phyloP scores from a whole-genome alignment of 2,888 invertebrate genomes.

The Plebejus anna region DNA sequence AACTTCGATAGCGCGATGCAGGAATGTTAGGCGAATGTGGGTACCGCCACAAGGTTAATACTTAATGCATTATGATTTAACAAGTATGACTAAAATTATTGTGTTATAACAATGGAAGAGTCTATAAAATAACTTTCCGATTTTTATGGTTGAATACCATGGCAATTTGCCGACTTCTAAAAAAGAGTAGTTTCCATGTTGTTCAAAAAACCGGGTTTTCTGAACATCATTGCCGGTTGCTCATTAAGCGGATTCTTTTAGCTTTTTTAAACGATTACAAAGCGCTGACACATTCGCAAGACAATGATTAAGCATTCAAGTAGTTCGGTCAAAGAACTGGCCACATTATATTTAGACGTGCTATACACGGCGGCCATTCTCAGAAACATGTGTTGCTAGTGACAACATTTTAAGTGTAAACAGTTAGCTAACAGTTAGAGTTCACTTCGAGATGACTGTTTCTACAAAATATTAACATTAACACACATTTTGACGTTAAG shows the following conservation, averaged over 20 bases:
- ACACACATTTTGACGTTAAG: background rate
- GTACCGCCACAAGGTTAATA: no score
- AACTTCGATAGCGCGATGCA: no score
- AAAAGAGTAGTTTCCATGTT: no score
- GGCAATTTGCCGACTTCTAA: no score
- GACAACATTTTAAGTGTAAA: background rate
- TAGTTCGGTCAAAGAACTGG: constrained; percentile 16
- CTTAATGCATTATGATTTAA: background rate
- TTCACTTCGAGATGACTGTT: background rate
- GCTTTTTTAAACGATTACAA: background rate
- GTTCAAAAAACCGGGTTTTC: no score
- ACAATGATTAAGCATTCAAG: constrained; percentile 3
- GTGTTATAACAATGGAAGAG: background rate
- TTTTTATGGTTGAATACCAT: no score
- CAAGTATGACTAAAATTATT: background rate
- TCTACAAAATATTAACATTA: background rate
- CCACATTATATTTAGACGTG: constrained; percentile 6
- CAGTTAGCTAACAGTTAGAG: constrained; percentile 10
- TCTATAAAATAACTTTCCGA: no score
- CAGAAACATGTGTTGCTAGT: background rate
- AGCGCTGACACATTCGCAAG: background rate
- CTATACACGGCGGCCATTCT: background rate
- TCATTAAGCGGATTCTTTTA: background rate
- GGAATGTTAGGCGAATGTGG: no score
- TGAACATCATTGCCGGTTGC: no score